Evolutionary conservation across 1,140 invertebrate genomes (phyloP).

Genomic region (Philaenus spumarius): DNA sequence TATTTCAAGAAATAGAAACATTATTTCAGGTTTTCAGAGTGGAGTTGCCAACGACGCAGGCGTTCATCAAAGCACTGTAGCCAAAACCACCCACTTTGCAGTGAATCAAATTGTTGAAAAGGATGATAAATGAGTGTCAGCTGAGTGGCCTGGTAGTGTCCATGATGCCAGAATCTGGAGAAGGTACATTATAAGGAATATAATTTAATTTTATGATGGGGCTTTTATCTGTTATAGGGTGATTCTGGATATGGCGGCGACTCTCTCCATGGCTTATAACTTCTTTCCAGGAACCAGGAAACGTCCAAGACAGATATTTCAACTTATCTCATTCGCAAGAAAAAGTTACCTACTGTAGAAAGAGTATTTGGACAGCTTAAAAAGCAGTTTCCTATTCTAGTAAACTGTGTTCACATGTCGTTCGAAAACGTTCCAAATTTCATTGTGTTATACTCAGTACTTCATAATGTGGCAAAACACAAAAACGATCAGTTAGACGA

Average conservation of each 20-base stretch:
- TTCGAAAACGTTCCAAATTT: too few relatives aligned
- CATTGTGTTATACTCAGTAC: too few relatives aligned
- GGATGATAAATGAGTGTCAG: not conserved
- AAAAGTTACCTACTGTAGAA: too few relatives aligned
- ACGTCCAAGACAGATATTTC: not conserved
- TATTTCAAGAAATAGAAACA: too few relatives aligned
- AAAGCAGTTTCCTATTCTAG: too few relatives aligned
- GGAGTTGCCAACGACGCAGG: not conserved
- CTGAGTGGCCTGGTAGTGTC: constrained; percentile 10
- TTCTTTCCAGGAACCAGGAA: not conserved
- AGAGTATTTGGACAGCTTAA: too few relatives aligned
- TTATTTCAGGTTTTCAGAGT: too few relatives aligned
- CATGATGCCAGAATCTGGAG: constrained; percentile 3
- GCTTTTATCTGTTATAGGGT: not conserved
- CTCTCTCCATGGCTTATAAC: constrained; percentile 1
- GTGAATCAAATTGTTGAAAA: not conserved
- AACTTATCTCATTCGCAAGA: not conserved
- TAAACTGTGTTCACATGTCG: too few relatives aligned
- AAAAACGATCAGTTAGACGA: too few relatives aligned
- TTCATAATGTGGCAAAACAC: too few relatives aligned
- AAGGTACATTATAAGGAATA: not conserved
- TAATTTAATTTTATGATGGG: not conserved
- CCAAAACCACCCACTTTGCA: not conserved
- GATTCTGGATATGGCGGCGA: constrained; percentile 1
- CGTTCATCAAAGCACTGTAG: not conserved